Evolutionary conservation across 2,113 vertebrate species (phyloP).

Genomic region (Tor tambroides): DNA sequence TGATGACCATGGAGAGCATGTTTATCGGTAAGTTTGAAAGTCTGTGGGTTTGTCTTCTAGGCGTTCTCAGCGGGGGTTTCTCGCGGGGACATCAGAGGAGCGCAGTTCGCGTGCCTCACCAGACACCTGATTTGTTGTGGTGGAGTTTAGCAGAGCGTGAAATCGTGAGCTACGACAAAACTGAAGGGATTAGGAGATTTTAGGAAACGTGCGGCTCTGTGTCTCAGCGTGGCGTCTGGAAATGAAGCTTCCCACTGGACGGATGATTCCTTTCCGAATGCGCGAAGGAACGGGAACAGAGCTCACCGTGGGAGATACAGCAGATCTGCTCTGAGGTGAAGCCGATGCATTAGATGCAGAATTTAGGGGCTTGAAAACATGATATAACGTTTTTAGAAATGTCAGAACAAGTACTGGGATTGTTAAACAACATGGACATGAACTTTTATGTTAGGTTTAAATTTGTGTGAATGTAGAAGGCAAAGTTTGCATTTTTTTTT

Average conservation of each 20-base stretch:
- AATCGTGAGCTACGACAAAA: not conserved
- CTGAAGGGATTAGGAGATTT: slow-evolving; percentile 27
- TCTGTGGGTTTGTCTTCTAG: slow-evolving; percentile 36
- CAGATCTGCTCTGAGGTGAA: not conserved
- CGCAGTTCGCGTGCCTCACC: not conserved
- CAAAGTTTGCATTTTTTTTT: not conserved
- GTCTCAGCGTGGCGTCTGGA: slow-evolving; percentile 11
- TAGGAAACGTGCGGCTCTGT: not conserved
- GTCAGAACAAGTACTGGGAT: not conserved
- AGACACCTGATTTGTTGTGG: slow-evolving; percentile 48
- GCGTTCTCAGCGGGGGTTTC: slow-evolving; percentile 33
- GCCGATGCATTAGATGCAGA: not conserved
- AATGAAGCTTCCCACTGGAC: slow-evolving; percentile 8
- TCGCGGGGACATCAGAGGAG: not conserved
- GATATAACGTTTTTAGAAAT: not conserved
- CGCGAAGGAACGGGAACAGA: not conserved
- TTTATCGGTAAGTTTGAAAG: slow-evolving; percentile 86
- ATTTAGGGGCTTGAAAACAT: not conserved
- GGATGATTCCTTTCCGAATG: not conserved
- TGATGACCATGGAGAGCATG: slow-evolving; percentile 93
- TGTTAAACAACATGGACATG: not conserved
- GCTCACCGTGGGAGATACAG: not conserved
- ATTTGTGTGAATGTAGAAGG: not conserved
- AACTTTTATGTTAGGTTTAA: not conserved
- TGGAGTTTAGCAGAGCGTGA: not conserved